A percentile compares a stretch with the other conserved stretches of the same genome.
phyloP scores from a whole-genome alignment of 2,888 invertebrate species.

The Platycheirus albimanus region DNA sequence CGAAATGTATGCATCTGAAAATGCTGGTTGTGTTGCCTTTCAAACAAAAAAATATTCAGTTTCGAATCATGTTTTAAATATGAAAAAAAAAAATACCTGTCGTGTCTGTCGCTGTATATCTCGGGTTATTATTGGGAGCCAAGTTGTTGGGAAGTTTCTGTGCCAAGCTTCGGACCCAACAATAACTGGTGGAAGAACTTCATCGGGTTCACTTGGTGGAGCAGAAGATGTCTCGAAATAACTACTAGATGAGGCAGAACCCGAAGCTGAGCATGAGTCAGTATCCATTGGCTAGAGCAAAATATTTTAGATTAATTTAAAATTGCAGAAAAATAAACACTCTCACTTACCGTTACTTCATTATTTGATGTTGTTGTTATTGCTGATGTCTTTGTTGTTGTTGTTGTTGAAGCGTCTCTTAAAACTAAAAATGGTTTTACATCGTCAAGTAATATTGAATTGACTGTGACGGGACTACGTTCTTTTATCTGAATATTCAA shows the following conservation, averaged over 20 bases:
- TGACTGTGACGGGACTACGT: slow-evolving; percentile 75
- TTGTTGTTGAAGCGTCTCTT: slow-evolving; percentile 30
- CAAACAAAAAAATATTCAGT: background rate
- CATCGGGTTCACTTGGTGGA: slow-evolving; percentile 76
- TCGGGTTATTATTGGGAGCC: slow-evolving; percentile 94
- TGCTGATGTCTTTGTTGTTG: slow-evolving; percentile 30
- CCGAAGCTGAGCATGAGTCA: slow-evolving; percentile 77
- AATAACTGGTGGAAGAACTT: slow-evolving; percentile 84
- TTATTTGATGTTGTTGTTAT: slow-evolving; percentile 30
- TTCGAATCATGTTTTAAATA: background rate
- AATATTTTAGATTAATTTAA: background rate
- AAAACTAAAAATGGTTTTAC: slow-evolving; percentile 52
- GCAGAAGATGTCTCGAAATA: slow-evolving; percentile 75
- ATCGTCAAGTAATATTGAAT: slow-evolving; percentile 47
- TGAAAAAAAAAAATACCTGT: slow-evolving; percentile 80
- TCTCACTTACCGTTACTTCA: slow-evolving; percentile 57
- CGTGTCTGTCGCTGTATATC: slow-evolving; percentile 90
- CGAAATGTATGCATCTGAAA: slow-evolving; percentile 94
- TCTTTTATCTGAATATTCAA: slow-evolving; percentile 77
- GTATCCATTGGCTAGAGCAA: slow-evolving; percentile 84
- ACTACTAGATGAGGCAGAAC: slow-evolving; percentile 51
- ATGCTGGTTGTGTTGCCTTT: slow-evolving; percentile 84
- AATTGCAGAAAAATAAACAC: too few species aligned
- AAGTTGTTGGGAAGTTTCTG: slow-evolving; percentile 87
- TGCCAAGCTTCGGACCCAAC: slow-evolving; percentile 86